Evolutionary conservation across 1,140 invertebrate species (phyloP).

Genomic region (Drosophila suzukii): DNA sequence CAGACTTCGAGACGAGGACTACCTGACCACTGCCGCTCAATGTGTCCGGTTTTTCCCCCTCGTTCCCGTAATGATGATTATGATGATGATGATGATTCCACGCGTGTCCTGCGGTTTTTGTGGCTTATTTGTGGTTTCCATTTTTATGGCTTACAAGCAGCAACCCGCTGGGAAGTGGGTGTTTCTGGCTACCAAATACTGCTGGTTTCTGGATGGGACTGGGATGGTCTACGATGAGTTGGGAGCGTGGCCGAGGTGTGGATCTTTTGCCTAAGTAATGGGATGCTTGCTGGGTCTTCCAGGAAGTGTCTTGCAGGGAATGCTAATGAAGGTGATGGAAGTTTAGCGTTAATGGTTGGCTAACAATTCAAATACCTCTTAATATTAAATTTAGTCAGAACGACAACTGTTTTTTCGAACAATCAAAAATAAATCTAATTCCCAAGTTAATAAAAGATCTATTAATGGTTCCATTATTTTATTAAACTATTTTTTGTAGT

Average conservation of each 20-base stretch:
- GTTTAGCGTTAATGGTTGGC: background rate
- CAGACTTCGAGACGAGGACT: conserved; percentile 7
- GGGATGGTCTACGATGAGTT: conserved; percentile 2
- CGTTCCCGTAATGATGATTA: conserved; percentile 43
- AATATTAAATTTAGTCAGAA: too few relatives aligned
- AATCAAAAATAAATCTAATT: too few relatives aligned
- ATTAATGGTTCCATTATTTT: too few relatives aligned
- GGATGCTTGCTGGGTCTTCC: conserved; percentile 16
- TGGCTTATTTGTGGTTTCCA: conserved; percentile 72
- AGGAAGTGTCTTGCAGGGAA: conserved; percentile 2
- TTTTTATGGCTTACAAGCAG: conserved; percentile 47
- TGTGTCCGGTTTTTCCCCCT: conserved; percentile 59
- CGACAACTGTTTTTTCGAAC: too few relatives aligned
- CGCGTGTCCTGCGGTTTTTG: conserved; percentile 73
- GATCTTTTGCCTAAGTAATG: conserved; percentile 65
- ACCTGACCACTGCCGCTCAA: conserved; percentile 51
- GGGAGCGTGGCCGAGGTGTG: conserved; percentile 57
- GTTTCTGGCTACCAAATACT: conserved; percentile 26
- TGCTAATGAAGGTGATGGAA: conserved; percentile 16
- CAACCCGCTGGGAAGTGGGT: conserved; percentile 57
- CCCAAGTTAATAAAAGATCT: too few relatives aligned
- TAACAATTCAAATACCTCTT: too few relatives aligned
- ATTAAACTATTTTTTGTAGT: too few relatives aligned
- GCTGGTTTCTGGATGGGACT: conserved; percentile 5
- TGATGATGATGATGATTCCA: conserved; percentile 47